Conservation (phyloP, 2,797 vertebrate species). For the Dermochelys coriacea region DNA sequence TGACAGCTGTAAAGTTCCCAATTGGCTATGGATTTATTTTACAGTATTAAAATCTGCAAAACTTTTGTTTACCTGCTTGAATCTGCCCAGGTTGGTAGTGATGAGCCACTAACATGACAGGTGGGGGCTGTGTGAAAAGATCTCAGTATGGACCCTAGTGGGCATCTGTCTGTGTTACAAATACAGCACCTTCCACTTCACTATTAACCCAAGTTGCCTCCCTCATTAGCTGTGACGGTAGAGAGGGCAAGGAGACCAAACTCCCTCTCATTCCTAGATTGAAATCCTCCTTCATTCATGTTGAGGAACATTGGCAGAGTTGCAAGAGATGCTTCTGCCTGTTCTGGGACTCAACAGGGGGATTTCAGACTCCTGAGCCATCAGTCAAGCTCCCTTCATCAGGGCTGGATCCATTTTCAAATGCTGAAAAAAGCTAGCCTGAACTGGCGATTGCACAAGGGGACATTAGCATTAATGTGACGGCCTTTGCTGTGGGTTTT, state of each 20-base stretch:
- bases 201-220: neutral
- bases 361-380: rapidly evolving
- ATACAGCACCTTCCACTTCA: neutral
- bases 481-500: neutral
- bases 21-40: neutral
- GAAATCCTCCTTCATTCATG: neutral
- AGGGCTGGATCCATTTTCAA: neutral
- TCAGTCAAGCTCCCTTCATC: neutral
- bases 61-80: neutral
- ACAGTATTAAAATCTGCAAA: neutral
- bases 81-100: neutral
- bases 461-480: neutral
- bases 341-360: neutral
- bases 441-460: neutral
- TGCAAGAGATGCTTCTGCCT: neutral
- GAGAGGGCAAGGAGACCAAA: neutral
- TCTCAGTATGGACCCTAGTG: neutral
- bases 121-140: neutral
- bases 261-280: neutral
- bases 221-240: neutral
- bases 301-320: neutral
- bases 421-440: rapidly evolving
- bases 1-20: neutral
- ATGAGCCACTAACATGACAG: neutral
- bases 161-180: neutral